Conservation (phyloP, 2,888 invertebrate species). For the Platerodrilus igneus region DNA sequence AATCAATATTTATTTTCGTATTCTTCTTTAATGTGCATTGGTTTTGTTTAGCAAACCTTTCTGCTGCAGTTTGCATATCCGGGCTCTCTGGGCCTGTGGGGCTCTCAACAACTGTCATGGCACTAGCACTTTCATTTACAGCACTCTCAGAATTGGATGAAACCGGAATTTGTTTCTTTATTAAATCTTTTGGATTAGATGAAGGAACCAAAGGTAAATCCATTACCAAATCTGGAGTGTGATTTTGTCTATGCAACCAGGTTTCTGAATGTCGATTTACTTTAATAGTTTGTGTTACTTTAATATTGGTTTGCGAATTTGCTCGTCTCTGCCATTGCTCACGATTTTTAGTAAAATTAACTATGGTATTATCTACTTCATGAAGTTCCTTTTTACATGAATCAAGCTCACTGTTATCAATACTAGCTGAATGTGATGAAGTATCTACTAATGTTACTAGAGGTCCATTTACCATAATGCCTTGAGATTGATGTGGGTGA, state of each 20-base stretch:
- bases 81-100: constrained; percentile 53
- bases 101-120: constrained; percentile 35
- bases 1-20: constrained; percentile 48
- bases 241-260: constrained; percentile 48
- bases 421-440: constrained; percentile 6
- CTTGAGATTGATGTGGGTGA: constrained; percentile 31
- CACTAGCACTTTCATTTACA: constrained; percentile 32
- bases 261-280: constrained; percentile 45
- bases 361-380: constrained; percentile 46
- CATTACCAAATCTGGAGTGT: constrained; percentile 78
- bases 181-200: constrained; percentile 42
- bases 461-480: constrained; percentile 34
- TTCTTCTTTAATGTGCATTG: constrained; percentile 74
- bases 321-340: constrained; percentile 61
- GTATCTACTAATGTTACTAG: constrained; percentile 17
- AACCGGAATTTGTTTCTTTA: constrained; percentile 41
- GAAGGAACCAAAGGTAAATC: constrained; percentile 63
- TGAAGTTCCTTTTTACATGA: constrained; percentile 23
- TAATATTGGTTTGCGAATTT: constrained; percentile 49
- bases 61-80: constrained; percentile 69
- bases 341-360: constrained; percentile 51
- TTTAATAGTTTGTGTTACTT: constrained; percentile 39
- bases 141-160: constrained; percentile 42
- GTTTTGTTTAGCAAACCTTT: constrained; percentile 73
- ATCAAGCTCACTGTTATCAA: too few species aligned